phyloP scores from a whole-genome alignment of 2,797 vertebrate species.

The Falco peregrinus region DNA sequence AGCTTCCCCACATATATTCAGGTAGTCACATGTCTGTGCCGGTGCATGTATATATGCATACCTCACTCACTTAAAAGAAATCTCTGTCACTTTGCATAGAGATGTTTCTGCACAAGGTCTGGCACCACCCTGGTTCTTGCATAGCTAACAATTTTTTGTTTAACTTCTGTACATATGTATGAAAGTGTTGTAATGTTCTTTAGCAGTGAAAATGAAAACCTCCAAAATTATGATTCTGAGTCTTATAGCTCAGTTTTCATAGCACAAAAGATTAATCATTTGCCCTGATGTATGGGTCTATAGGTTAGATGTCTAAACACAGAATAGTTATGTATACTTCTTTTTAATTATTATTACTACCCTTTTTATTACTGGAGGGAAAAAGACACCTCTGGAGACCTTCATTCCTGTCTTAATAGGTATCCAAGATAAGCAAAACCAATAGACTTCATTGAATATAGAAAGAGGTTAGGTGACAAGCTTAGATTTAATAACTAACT shows the following conservation, averaged over 20 bases:
- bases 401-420: neutral
- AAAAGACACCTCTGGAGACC: neutral
- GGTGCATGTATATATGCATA: neutral
- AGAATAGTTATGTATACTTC: neutral
- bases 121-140: neutral
- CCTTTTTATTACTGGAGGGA: neutral
- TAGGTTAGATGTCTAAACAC: neutral
- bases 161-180: neutral
- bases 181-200: neutral
- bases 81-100: neutral
- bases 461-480: neutral
- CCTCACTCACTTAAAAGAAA: neutral
- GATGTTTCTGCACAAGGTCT: neutral
- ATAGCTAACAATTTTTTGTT: neutral
- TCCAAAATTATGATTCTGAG: neutral
- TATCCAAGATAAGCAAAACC: neutral
- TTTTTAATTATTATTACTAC: neutral
- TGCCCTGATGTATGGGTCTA: neutral
- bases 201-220: neutral
- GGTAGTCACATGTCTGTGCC: neutral
- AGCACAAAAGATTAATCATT: neutral
- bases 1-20: neutral
- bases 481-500: neutral
- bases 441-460: neutral
- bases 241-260: neutral